phyloP scores from a whole-genome alignment of 2,797 vertebrate genomes.

The Spinus pinus region DNA sequence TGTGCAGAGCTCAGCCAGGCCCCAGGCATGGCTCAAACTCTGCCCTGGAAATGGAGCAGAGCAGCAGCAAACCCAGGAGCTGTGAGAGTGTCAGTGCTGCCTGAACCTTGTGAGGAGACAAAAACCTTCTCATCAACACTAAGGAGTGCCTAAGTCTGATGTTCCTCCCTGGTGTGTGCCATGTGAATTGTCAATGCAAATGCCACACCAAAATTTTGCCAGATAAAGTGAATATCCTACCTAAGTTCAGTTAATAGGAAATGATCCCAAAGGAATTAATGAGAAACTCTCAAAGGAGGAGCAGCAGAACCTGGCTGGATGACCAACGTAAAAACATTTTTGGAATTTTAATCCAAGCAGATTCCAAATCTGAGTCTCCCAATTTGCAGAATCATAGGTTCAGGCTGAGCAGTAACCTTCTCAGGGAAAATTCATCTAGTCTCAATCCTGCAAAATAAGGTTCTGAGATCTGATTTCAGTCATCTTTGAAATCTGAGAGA shows the following conservation, averaged over 20 bases:
- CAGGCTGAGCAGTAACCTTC: not conserved
- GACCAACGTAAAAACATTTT: not conserved
- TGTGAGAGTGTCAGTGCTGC: not conserved
- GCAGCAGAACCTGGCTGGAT: not conserved
- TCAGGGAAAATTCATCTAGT: not conserved
- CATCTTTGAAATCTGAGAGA: not conserved
- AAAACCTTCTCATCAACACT: too few relatives aligned
- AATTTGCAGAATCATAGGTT: not conserved
- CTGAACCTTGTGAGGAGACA: not conserved
- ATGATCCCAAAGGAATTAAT: not conserved
- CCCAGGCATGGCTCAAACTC: not conserved
- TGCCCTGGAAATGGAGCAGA: not conserved
- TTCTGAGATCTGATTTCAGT: not conserved
- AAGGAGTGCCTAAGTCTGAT: not conserved
- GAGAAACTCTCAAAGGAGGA: not conserved
- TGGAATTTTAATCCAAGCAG: not conserved
- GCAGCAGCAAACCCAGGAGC: not conserved
- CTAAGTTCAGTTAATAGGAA: not conserved
- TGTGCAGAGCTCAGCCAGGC: not conserved
- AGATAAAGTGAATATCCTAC: not conserved
- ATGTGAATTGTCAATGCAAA: not conserved
- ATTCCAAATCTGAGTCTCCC: not conserved
- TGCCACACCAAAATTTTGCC: not conserved
- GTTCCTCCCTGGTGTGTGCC: fast-evolving
- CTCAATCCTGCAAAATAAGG: not conserved